Evolutionary conservation across 1,140 invertebrate species (phyloP).

Genomic region (Homalodisca vitripennis): DNA sequence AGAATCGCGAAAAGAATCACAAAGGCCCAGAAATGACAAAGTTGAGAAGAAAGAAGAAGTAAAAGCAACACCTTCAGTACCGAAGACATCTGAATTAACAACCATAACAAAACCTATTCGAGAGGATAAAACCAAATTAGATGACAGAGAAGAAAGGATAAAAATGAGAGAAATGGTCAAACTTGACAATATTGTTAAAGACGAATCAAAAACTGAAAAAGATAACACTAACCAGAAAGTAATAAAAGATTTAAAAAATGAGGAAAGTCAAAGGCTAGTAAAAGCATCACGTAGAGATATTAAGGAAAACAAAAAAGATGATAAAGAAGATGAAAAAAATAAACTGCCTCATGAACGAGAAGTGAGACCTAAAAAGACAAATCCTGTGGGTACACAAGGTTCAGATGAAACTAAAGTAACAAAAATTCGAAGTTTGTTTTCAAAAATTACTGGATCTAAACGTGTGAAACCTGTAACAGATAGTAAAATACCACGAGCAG

Average conservation of each 20-base stretch:
- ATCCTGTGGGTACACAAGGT: not conserved
- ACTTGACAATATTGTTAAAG: conserved; percentile 8
- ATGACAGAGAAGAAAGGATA: conserved; percentile 31
- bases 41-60: conserved; percentile 19
- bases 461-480: not conserved
- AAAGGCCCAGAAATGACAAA: conserved; percentile 21
- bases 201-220: conserved; percentile 12
- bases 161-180: conserved; percentile 25
- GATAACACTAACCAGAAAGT: not conserved
- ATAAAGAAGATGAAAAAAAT: conserved; percentile 25
- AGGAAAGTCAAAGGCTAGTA: conserved; percentile 24
- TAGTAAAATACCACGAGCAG: conserved; percentile 16
- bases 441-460: conserved; percentile 21
- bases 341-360: not conserved
- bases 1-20: conserved; percentile 15
- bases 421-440: conserved; percentile 28
- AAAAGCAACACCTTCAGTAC: conserved; percentile 5
- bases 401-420: not conserved
- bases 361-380: not conserved
- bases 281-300: conserved; percentile 29
- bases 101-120: not conserved
- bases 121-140: conserved; percentile 19
- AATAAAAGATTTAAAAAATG: conserved; percentile 23
- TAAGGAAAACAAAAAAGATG: conserved; percentile 28
- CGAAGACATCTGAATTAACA: not conserved